Percentiles rank a stretch among this genome's conserved stretches.
Conservation (phyloP, 2,113 vertebrate genomes). For the Seriola dumerili region DNA sequence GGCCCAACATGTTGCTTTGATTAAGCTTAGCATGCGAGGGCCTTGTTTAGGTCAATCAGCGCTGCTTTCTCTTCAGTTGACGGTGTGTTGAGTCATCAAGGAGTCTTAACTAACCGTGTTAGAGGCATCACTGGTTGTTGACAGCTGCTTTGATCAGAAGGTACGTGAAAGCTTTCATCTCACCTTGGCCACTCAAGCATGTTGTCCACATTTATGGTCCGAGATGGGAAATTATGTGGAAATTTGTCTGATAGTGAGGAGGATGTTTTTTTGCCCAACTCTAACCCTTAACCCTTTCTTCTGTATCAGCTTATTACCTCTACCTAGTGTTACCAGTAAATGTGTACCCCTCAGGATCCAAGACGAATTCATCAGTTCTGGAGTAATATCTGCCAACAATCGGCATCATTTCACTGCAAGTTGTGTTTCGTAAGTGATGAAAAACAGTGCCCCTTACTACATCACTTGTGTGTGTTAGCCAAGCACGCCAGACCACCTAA, state of each 20-base stretch:
- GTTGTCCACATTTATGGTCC: slow-evolving; percentile 11
- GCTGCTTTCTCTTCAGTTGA: slow-evolving; percentile 46
- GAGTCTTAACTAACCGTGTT: slow-evolving; percentile 60
- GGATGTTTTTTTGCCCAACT: too few relatives aligned
- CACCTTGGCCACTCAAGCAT: slow-evolving; percentile 28
- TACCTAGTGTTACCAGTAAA: not conserved
- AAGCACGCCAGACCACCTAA: slow-evolving; percentile 67
- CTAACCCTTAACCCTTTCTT: not conserved
- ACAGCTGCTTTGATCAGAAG: slow-evolving; percentile 60
- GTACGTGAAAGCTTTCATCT: slow-evolving; percentile 57
- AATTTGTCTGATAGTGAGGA: not conserved
- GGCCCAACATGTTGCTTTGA: slow-evolving; percentile 73
- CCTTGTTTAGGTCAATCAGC: slow-evolving; percentile 73
- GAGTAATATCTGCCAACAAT: slow-evolving; percentile 20
- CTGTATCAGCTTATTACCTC: slow-evolving; percentile 1
- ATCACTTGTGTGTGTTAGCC: slow-evolving; percentile 55
- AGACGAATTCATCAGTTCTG: not conserved
- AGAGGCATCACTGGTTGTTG: slow-evolving; percentile 43
- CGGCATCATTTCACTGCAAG: slow-evolving; percentile 1
- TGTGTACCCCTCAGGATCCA: not conserved
- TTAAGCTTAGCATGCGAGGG: slow-evolving; percentile 78
- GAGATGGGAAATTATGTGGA: slow-evolving; percentile 24
- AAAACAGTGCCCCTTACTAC: slow-evolving; percentile 61
- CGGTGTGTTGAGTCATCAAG: slow-evolving; percentile 62
- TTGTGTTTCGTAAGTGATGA: slow-evolving; percentile 56